A percentile compares a stretch with the other conserved stretches of the same genome.
phyloP scores from a whole-genome alignment of 2,888 invertebrate genomes.

The Dicranocentrus wangi region DNA sequence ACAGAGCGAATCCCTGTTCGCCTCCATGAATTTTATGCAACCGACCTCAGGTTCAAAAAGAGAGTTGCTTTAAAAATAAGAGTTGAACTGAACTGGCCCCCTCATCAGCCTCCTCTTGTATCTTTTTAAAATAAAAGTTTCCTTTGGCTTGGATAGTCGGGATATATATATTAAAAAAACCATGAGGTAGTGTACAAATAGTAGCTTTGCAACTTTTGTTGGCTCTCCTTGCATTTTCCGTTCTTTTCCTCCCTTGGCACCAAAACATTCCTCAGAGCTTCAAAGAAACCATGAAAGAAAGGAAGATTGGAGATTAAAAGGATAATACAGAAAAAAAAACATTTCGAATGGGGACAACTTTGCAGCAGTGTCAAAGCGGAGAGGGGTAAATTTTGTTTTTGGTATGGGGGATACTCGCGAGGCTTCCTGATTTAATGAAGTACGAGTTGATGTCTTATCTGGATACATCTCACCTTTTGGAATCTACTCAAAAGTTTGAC shows the following conservation, averaged over 20 bases:
- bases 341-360: slow-evolving; percentile 33
- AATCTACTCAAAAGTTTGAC: slow-evolving; percentile 14
- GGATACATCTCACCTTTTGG: slow-evolving; percentile 35
- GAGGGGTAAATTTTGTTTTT: slow-evolving; percentile 42
- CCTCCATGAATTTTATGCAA: slow-evolving; percentile 39
- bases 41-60: slow-evolving; percentile 39
- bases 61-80: slow-evolving; percentile 29
- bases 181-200: not conserved
- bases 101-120: not conserved
- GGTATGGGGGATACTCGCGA: not conserved
- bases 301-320: slow-evolving; percentile 43
- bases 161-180: too few species aligned
- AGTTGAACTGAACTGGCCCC: slow-evolving; percentile 26
- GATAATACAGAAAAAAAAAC: slow-evolving; percentile 35
- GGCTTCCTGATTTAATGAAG: slow-evolving; percentile 51
- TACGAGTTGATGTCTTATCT: slow-evolving; percentile 44
- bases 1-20: slow-evolving; percentile 45
- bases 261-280: slow-evolving; percentile 33
- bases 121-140: too few species aligned
- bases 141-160: too few species aligned
- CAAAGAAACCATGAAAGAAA: slow-evolving; percentile 35
- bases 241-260: slow-evolving; percentile 57
- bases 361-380: slow-evolving; percentile 16
- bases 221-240: slow-evolving; percentile 43
- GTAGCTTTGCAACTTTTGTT: slow-evolving; percentile 47